Evolutionary conservation across 2,113 vertebrate species (phyloP), one percentile per base, ranked within the genome.

Genomic region (Rhagologus leucostigma): DNA sequence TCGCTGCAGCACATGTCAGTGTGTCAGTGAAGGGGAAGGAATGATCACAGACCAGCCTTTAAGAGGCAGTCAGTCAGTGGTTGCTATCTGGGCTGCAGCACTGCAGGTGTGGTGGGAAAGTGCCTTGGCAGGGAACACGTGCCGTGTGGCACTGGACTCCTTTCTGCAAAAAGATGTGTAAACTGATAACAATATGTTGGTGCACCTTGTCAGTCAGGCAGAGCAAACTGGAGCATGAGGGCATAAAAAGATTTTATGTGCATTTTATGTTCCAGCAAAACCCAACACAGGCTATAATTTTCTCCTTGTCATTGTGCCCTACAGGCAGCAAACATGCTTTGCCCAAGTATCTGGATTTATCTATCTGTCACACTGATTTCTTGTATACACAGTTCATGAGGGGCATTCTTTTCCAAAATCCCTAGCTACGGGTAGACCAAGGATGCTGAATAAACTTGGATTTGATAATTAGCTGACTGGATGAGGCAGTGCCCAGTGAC

Each of bases 281-380:
- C 68, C 68, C 90, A 78, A 41, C 37, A 84, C 44, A 84, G 52
- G 19, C 83, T 96, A 88, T 86, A 93, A 93, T 96, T 93, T 96
- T 93, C 86, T 84, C 77, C 53, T 93, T 94, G 83, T 90, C 88
- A 87, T 30, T 95, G 64, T 89, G 88, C 80, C 92, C 90, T 92
- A 44, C 59, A 96, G 93, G 92, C 88, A 84, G 59, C 55, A 90
- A 93, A 84, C 33, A 46, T 41, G 64, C 56, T 87, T 96, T 92
- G 60, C 83, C 88, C 76, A 82, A 94, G 39, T 92, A 69, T 69
- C 69, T 86, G 69, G 80, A 90, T 92, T 95, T 93, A 93, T 90
- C 68, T 83, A 24, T 84, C 63, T 88, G 85, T 84, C 79, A 74
- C 32, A 6, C 82, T 65, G 64, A 23, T 89, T 88, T 96, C 81